Evolutionary conservation across 2,113 vertebrate species (phyloP).

Genomic region (Scalopus aquaticus): DNA sequence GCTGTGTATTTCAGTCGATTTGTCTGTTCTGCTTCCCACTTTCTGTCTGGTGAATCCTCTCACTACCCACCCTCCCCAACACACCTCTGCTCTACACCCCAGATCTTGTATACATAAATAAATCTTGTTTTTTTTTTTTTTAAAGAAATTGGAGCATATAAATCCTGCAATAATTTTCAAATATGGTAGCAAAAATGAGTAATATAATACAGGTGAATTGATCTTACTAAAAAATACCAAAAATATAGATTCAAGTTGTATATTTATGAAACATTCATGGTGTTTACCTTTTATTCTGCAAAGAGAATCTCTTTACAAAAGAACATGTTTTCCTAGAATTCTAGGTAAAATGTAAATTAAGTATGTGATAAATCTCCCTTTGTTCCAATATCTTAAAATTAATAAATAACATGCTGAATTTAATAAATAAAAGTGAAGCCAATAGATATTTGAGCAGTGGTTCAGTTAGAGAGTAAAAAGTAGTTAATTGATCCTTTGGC

Average conservation of each 20-base stretch:
- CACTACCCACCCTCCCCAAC: no score
- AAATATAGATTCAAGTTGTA: background rate
- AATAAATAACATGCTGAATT: background rate
- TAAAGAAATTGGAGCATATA: background rate
- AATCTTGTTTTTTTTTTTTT: no score
- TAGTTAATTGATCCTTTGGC: background rate
- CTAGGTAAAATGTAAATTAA: background rate
- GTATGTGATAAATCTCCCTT: background rate
- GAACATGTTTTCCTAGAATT: background rate
- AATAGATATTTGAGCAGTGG: background rate
- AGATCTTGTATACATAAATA: no score
- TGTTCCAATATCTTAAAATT: background rate
- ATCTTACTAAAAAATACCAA: background rate
- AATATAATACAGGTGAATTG: background rate
- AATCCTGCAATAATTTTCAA: background rate
- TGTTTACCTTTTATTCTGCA: background rate
- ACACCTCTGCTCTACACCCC: no score
- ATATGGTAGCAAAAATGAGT: background rate
- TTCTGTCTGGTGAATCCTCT: no score
- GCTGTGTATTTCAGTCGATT: no score
- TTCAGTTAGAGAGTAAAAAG: background rate
- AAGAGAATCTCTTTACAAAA: background rate
- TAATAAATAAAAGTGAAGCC: background rate
- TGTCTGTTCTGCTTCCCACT: no score
- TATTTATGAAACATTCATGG: background rate